Conservation (phyloP, 2,113 vertebrate species). For the Poecilia latipinna region DNA sequence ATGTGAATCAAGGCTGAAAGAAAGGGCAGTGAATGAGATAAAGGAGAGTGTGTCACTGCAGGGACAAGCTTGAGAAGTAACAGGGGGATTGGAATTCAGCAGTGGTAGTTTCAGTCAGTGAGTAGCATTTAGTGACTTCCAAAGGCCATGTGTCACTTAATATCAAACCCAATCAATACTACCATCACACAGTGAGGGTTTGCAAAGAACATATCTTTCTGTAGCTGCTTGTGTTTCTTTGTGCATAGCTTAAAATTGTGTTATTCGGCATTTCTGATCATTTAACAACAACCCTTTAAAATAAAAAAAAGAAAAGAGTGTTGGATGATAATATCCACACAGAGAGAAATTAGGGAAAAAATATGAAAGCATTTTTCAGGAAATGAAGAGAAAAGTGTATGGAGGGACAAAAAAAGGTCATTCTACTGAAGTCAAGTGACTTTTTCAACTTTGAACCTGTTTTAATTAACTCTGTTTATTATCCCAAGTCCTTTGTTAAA, state of each 20-base stretch:
- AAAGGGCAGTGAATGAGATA: constrained; percentile 41
- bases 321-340: neutral
- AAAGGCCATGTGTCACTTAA: constrained; percentile 79
- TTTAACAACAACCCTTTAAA: neutral
- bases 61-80: constrained; percentile 52
- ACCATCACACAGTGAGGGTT: constrained; percentile 56
- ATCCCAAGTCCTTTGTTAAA: constrained; percentile 64
- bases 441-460: constrained; percentile 69
- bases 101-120: constrained; percentile 57
- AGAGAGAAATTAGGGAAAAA: neutral
- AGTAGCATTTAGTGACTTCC: constrained; percentile 73
- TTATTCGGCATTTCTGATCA: neutral
- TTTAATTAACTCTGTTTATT: constrained; percentile 79
- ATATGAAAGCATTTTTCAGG: neutral
- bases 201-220: constrained; percentile 11
- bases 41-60: constrained; percentile 33
- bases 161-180: constrained; percentile 75
- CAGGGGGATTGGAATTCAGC: constrained; percentile 58
- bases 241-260: constrained; percentile 10
- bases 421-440: constrained; percentile 48
- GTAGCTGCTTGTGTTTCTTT: constrained; percentile 6
- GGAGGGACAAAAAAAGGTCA: constrained; percentile 26
- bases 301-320: neutral
- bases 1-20: constrained; percentile 41
- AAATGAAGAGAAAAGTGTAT: too few species aligned